Evolutionary conservation across 2,797 vertebrate genomes (phyloP), one percentile per base, ranked within the genome.

Genomic region (Oryzias dopingdopingensis): DNA sequence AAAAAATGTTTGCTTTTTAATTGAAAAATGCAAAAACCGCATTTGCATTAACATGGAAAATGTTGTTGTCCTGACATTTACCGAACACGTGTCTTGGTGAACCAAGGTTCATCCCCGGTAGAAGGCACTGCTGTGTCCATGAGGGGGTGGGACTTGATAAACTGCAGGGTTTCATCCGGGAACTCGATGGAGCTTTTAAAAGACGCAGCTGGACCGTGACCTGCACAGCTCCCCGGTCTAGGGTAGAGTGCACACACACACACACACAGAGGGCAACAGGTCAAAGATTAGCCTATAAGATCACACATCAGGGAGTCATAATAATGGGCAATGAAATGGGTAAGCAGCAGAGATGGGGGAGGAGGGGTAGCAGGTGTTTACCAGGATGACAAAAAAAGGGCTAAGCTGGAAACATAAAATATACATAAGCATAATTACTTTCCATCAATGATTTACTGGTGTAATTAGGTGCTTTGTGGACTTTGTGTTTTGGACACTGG

Each of bases 11-110:
- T 37, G 20, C 20, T 12, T 37, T 37, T 12, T 37, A 13, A 37
- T 0, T 13, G 14, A 46, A 46, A 14, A 10, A 4, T 16, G 15
- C 2, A 7, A 6, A 45, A 45, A 12, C 15, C 1, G 15, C 15
- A 42, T 42, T 15, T 42, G 4, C 26, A 55, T 12, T 6, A 20
- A 26, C 3, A 8, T 4, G 15, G 0, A 13, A 5, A 16, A 44
- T 4, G 22, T 12, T 40, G 14, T 10, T 40, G 7, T 1, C 6
- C 26, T 24, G 6, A 3, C 32, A 10, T 52, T 82, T 91, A 99
- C 97, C 97, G 94, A 90, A 99, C 95, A 41, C 96, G 93, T 5
- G 97, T 99, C 91, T 96, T 98, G 44, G 97, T 99, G 91, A 98
- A 97, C 96, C 96, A 99, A 3, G 97, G 97, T 82, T 98, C 96